Evolutionary conservation across 2,797 vertebrate species (phyloP).

Genomic region (Carapus acus): DNA sequence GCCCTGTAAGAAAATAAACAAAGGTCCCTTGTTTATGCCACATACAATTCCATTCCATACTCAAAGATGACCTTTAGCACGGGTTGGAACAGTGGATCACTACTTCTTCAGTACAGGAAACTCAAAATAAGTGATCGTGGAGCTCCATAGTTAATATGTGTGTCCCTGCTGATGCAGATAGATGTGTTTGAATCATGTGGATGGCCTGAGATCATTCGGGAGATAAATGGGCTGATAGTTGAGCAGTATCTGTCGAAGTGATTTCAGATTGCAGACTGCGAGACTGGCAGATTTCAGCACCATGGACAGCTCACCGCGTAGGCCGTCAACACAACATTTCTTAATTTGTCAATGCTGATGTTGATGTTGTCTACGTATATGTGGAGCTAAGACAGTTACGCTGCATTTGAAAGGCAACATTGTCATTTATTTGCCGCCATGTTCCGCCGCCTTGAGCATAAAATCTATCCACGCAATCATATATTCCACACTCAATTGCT

Average conservation of each 20-base stretch:
- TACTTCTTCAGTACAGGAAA: constrained; percentile 19
- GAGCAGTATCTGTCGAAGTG: constrained; percentile 4
- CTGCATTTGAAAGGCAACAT: neutral
- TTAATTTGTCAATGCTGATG: neutral
- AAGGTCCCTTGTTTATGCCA: too few relatives aligned
- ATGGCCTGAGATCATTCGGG: constrained; percentile 30
- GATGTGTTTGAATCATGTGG: constrained; percentile 52
- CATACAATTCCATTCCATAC: constrained; percentile 1
- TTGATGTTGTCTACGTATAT: neutral
- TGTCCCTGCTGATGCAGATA: constrained; percentile 34
- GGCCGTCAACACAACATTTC: neutral
- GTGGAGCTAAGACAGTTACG: neutral
- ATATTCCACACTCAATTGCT: constrained; percentile 5
- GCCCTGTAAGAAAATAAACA: too few relatives aligned
- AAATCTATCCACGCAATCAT: neutral
- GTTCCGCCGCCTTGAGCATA: neutral
- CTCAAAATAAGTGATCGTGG: constrained; percentile 37
- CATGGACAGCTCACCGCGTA: constrained; percentile 60
- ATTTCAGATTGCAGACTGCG: neutral
- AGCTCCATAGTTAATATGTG: constrained; percentile 37
- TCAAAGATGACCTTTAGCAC: constrained; percentile 1
- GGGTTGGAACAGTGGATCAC: constrained; percentile 29
- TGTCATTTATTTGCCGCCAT: neutral
- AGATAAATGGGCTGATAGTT: constrained; percentile 37
- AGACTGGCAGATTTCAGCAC: constrained; percentile 59